phyloP scores from a whole-genome alignment of 2,113 vertebrate species.

The Chionis minor region DNA sequence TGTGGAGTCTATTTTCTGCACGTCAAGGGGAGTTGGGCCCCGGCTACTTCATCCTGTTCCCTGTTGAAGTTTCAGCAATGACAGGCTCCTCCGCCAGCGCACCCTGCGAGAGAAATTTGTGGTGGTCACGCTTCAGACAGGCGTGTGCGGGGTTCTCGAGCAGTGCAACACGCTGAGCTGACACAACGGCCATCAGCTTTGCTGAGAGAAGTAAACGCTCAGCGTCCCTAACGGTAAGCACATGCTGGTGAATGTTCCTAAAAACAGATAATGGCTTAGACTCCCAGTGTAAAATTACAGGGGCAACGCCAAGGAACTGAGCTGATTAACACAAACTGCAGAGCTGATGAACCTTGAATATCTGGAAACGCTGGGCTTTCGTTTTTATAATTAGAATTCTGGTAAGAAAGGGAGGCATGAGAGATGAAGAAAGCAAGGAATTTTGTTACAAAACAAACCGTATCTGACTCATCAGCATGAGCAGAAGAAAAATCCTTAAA shows the following conservation, averaged over 20 bases:
- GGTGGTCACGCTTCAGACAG: not conserved
- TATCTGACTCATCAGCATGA: slow-evolving; percentile 13
- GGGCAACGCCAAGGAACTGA: not conserved
- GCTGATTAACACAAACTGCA: not conserved
- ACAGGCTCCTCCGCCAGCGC: no score
- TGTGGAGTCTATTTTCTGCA: no score
- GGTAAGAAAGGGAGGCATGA: not conserved
- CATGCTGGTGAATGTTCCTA: not conserved
- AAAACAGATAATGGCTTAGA: not conserved
- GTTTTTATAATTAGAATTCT: not conserved
- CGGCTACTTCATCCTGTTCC: not conserved
- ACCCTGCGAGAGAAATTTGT: accelerated
- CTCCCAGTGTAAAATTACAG: not conserved
- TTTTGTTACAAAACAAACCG: not conserved
- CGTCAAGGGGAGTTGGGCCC: not conserved
- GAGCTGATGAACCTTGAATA: not conserved
- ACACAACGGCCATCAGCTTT: not conserved
- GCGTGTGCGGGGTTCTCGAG: not conserved
- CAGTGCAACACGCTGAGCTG: not conserved
- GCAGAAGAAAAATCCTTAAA: not conserved
- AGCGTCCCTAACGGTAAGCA: not conserved
- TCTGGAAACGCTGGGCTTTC: not conserved
- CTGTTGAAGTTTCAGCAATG: not conserved
- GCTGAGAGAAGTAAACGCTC: not conserved
- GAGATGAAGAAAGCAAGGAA: not conserved